Evolutionary conservation across 2,113 vertebrate species (phyloP).

Genomic region (Aythya baeri): DNA sequence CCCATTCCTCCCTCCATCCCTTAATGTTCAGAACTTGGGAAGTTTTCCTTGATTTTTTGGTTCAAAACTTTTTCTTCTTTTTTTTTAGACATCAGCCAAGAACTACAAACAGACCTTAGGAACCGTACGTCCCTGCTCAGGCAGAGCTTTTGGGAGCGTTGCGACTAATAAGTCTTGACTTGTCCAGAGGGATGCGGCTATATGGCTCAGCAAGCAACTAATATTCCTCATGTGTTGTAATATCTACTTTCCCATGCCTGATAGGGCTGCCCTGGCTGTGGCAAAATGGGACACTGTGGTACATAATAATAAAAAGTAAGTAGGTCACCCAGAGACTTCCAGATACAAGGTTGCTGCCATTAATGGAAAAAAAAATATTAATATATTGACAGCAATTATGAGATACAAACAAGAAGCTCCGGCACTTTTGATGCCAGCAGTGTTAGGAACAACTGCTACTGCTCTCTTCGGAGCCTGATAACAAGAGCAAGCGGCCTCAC

Average conservation of each 20-base stretch:
- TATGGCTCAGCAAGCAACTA: not conserved
- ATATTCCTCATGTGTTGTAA: not conserved
- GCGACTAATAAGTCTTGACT: not conserved
- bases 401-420: not conserved
- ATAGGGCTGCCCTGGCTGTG: not conserved
- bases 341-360: not conserved
- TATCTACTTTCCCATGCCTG: not conserved
- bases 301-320: not conserved
- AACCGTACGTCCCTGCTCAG: not conserved
- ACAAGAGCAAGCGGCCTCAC: not conserved
- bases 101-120: not conserved
- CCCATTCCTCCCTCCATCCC: too few relatives aligned
- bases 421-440: not conserved
- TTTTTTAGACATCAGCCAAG: not conserved
- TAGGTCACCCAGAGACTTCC: constrained; percentile 9
- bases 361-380: not conserved
- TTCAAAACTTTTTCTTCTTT: not conserved
- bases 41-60: not conserved
- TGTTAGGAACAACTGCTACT: not conserved
- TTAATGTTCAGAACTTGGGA: not conserved
- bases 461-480: not conserved
- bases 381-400: not conserved
- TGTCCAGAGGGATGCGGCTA: not conserved
- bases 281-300: not conserved
- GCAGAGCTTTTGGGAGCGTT: not conserved